Conservation (phyloP, 2,888 invertebrate species). For the Salpingus planirostris region DNA sequence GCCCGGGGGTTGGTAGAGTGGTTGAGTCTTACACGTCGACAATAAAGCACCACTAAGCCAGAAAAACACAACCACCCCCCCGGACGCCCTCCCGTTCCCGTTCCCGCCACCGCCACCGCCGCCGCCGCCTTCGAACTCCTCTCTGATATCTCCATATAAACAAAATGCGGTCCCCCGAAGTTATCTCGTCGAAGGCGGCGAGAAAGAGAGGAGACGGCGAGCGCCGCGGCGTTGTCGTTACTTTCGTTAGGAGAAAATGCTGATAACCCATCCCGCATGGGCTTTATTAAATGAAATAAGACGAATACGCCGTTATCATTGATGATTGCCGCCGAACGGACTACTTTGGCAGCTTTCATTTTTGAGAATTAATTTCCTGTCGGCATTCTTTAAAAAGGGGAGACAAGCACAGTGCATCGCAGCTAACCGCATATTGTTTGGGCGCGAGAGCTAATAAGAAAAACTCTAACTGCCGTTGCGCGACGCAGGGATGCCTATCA, state of each 20-base stretch:
- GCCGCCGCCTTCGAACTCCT: too few relatives aligned
- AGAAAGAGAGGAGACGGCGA: background rate
- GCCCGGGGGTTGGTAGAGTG: conserved; percentile 2
- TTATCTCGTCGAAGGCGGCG: background rate
- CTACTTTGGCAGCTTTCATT: conserved; percentile 43
- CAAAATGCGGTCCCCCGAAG: background rate
- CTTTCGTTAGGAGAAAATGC: conserved; percentile 16
- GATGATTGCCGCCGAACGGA: conserved; percentile 37
- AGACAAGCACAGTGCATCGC: conserved; percentile 37
- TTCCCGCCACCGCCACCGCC: too few relatives aligned
- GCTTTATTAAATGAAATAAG: conserved; percentile 42
- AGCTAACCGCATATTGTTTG: conserved; percentile 42
- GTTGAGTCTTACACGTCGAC: background rate
- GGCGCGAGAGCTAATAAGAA: conserved; percentile 37
- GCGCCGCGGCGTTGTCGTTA: background rate
- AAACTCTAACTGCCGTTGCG: conserved; percentile 38
- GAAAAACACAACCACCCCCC: background rate
- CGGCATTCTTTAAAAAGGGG: conserved; percentile 43
- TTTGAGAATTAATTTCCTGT: conserved; percentile 47
- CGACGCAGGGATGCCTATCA: conserved; percentile 33
- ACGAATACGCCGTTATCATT: conserved; percentile 39
- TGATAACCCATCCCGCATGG: conserved; percentile 31
- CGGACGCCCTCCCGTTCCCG: too few relatives aligned
- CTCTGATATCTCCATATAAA: too few relatives aligned
- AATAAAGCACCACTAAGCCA: background rate